A percentile compares a stretch with the other conserved stretches of the same genome.
phyloP scores from a whole-genome alignment of 2,113 vertebrate species.

The Genyomyrus donnyi region DNA sequence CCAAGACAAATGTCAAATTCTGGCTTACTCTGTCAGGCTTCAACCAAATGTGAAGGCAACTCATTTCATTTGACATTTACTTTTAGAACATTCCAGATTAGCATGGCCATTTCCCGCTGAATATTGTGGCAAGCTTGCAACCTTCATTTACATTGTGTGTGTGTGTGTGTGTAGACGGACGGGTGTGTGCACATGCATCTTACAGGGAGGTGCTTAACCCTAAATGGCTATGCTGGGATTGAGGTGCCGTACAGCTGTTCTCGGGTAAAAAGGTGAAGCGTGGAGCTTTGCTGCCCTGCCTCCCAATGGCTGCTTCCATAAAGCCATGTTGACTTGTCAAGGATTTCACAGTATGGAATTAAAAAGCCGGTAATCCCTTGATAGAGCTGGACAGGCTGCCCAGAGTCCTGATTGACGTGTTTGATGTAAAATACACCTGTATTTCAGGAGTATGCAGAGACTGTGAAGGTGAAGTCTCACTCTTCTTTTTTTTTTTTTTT shows the following conservation, averaged over 20 bases:
- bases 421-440: not conserved
- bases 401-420: not conserved
- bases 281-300: not conserved
- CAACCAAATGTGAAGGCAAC: slow-evolving; percentile 16
- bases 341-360: not conserved
- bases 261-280: not conserved
- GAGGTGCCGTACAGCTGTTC: not conserved
- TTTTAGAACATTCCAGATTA: slow-evolving; percentile 13
- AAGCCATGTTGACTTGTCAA: not conserved
- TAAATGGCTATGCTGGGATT: not conserved
- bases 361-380: not conserved
- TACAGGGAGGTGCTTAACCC: slow-evolving; percentile 11
- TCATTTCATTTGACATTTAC: slow-evolving; percentile 25
- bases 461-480: too few relatives aligned
- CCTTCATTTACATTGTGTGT: slow-evolving; percentile 11
- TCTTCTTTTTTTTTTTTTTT: too few relatives aligned
- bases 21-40: slow-evolving; percentile 3
- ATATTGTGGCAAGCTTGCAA: slow-evolving; percentile 3
- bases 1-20: slow-evolving; percentile 16
- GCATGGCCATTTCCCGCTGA: slow-evolving; percentile 14
- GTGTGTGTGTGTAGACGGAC: not conserved
- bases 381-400: not conserved
- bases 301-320: not conserved
- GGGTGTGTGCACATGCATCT: not conserved
- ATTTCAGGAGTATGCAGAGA: too few relatives aligned